Evolutionary conservation across 2,888 invertebrate genomes (phyloP), one percentile per base, ranked within the genome.

Genomic region (Diaperis boleti): DNA sequence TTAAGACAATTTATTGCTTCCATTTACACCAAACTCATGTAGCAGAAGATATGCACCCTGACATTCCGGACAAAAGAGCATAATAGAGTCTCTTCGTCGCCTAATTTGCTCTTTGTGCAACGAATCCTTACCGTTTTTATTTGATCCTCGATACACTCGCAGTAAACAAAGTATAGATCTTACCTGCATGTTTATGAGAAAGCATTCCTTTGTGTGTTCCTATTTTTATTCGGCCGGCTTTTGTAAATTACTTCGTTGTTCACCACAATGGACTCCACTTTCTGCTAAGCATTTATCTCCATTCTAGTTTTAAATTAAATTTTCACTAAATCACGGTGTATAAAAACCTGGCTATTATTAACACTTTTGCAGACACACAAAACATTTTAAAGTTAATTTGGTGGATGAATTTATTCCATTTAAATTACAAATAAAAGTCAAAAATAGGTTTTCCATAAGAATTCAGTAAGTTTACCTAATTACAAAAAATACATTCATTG

Each of bases 171-270:
- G 39, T 39, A 54, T 42, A 42, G 18, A 29, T n/a, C 69, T 69
- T 56, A 73, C 73, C 72, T 73, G 73, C 73, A 73, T 73, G 65
- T 59, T 69, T 65, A 63, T 65, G 44, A 63, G 69, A 67, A 68
- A 68, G 66, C 72, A 71, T 72, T 70, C 69, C 70, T 69, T 59
- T 63, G 47, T 62, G 29, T 49, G 10, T 35, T 44, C 22, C 37
- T 35, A 8, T 54, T 45, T 47, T 37, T 26, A 17, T 57, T 42
- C 41, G 45, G 20, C 37, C 35, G 33, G 47, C 37, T 45, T 15
- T 41, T 15, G 35, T 35, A 45, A 52, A 22, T 52, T 52, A 47
- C 37, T 57, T 57, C 26, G 42, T 55, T 42, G 42, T 31, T 29
- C 55, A 55, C 41, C 39, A 50, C 15, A 50, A 54, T 15, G 18